These are phyloP conservation scores for Eolophus roseicapilla DNA, from an alignment of 2,113 vertebrate species.

Conservation along the genomic window DNA sequence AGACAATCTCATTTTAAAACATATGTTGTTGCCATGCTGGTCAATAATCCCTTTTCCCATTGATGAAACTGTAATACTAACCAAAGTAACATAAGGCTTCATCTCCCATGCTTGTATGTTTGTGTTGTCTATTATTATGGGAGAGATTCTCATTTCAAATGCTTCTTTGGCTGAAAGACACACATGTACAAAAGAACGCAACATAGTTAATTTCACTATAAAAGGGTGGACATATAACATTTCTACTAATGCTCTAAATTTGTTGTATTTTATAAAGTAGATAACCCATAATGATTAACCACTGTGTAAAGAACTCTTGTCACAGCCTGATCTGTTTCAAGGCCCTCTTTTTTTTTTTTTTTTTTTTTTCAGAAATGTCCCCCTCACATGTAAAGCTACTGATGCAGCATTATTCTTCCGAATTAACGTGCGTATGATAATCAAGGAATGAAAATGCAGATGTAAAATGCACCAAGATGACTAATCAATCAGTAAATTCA, in stretches of 20 bases:
- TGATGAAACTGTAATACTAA: conserved; percentile 72
- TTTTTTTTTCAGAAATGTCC: neutral
- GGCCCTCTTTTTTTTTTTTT: neutral
- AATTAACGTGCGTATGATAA: neutral
- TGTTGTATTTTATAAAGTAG: neutral
- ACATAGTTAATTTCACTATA: neutral
- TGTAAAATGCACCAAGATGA: conserved; percentile 19
- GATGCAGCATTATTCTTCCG: neutral
- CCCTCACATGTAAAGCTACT: neutral
- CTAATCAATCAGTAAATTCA: conserved; percentile 19
- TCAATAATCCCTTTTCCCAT: neutral
- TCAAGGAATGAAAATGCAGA: conserved; percentile 24
- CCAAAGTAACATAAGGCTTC: conserved; percentile 93
- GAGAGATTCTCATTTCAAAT: conserved; percentile 84
- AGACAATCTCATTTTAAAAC: neutral
- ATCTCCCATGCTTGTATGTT: conserved; percentile 98
- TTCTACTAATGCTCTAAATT: neutral
- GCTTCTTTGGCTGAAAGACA: conserved; percentile 88
- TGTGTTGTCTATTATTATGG: conserved; percentile 97
- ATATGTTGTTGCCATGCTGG: neutral
- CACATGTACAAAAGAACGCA: neutral
- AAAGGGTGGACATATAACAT: neutral
- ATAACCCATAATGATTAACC: neutral
- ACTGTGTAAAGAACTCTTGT: neutral
- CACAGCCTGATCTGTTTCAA: neutral